phyloP scores from a whole-genome alignment of 2,797 vertebrate genomes.

The Urocyon cinereoargenteus region DNA sequence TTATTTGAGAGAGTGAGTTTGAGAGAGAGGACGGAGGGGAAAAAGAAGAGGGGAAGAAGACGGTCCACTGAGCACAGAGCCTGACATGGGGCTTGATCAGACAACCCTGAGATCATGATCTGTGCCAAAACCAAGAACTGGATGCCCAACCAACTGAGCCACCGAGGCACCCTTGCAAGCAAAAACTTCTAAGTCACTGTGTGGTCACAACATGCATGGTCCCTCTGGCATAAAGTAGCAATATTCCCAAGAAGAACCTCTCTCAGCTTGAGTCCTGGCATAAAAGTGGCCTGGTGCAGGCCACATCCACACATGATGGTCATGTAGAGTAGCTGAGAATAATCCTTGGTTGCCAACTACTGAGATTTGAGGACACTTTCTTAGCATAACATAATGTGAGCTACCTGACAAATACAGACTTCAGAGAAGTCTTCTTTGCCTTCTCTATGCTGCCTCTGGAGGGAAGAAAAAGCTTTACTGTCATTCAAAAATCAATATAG shows the following conservation, averaged over 20 bases:
- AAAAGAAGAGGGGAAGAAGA: neutral
- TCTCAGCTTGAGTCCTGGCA: neutral
- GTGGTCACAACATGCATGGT: neutral
- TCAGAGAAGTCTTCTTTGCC: neutral
- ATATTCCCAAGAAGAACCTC: neutral
- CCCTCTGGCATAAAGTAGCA: neutral
- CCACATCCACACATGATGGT: rapidly evolving
- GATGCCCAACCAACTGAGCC: neutral
- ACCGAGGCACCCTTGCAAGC: neutral
- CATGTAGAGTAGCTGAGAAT: neutral
- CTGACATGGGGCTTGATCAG: neutral
- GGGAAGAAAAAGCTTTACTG: neutral
- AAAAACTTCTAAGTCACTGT: neutral
- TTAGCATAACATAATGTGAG: neutral
- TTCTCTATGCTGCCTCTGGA: neutral
- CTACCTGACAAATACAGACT: neutral
- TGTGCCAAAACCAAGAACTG: neutral
- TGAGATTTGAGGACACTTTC: neutral
- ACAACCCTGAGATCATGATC: neutral
- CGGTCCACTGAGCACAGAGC: neutral
- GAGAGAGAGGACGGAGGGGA: neutral
- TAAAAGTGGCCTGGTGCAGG: neutral
- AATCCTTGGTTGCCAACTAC: neutral
- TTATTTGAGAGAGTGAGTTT: neutral
- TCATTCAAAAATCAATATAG: constrained; percentile 43